These are phyloP conservation scores for Corythornis leucogaster DNA, from an alignment of 2,797 vertebrate genomes.

Conservation along the genomic window DNA sequence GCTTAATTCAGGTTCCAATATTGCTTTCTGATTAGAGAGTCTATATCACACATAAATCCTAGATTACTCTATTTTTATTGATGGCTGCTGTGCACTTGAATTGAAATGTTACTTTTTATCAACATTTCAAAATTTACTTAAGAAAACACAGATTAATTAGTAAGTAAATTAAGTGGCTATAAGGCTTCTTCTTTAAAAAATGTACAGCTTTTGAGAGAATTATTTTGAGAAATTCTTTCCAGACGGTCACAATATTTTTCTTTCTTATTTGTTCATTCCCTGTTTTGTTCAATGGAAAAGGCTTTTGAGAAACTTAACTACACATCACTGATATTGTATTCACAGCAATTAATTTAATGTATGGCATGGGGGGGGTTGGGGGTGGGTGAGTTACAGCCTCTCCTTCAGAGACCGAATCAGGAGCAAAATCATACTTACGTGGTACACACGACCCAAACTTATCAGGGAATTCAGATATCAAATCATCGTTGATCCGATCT, in stretches of 20 bases:
- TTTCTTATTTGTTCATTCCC: neutral
- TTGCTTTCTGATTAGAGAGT: neutral
- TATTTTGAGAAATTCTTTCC: neutral
- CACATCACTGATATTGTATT: neutral
- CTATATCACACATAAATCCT: neutral
- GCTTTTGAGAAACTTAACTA: neutral
- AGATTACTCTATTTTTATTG: neutral
- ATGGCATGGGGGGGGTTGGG: neutral
- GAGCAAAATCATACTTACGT: slow-evolving; percentile 85
- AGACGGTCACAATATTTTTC: neutral
- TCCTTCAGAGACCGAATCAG: neutral
- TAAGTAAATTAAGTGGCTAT: neutral
- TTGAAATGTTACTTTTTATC: neutral
- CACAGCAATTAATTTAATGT: neutral
- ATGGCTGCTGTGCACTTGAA: neutral
- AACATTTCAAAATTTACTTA: neutral
- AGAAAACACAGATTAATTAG: neutral
- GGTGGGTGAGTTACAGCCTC: too few relatives aligned
- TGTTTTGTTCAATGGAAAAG: neutral
- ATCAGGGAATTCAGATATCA: slow-evolving; percentile 97
- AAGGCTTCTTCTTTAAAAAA: neutral
- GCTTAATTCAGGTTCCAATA: neutral
- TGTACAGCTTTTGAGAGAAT: neutral
- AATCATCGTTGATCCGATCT: slow-evolving; percentile 96
- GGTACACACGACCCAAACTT: slow-evolving; percentile 98